These are phyloP conservation scores for Ctenopoma multispine DNA, from an alignment of 2,797 vertebrate genomes.

Conservation along the genomic window DNA sequence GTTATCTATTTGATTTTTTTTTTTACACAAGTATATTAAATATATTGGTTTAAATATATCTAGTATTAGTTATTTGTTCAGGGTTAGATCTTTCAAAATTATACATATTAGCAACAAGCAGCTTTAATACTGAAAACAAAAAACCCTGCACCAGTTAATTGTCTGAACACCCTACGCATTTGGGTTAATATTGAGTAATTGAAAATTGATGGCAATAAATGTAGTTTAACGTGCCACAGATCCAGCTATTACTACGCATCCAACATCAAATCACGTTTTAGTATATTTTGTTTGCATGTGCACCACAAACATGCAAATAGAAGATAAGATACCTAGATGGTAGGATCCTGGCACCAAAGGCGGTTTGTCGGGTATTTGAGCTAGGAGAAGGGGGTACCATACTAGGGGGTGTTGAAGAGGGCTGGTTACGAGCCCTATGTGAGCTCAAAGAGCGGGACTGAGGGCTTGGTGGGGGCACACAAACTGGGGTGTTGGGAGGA, in stretches of 20 bases:
- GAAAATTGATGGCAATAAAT: neutral
- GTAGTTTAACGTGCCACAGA: neutral
- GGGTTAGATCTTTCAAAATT: slow-evolving; percentile 5
- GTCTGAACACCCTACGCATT: neutral
- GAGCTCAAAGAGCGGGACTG: slow-evolving; percentile 75
- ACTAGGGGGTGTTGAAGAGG: slow-evolving; percentile 76
- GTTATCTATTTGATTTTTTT: neutral
- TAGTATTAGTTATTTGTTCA: slow-evolving; percentile 1
- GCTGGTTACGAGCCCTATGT: slow-evolving; percentile 75
- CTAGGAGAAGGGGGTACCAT: slow-evolving; percentile 84
- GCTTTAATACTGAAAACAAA: neutral
- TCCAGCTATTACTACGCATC: neutral
- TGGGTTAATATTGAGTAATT: neutral
- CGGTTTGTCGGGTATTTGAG: slow-evolving; percentile 80
- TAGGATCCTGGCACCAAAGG: slow-evolving; percentile 87
- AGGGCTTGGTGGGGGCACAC: slow-evolving; percentile 77
- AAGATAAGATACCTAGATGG: slow-evolving; percentile 91
- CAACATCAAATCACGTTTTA: slow-evolving; percentile 41
- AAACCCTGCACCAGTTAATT: neutral
- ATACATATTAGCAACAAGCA: slow-evolving; percentile 13
- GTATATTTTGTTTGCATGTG: slow-evolving; percentile 34
- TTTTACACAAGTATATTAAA: neutral
- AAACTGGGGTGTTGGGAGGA: slow-evolving; percentile 76
- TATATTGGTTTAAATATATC: slow-evolving; percentile 5
- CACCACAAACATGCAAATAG: slow-evolving; percentile 68